A percentile compares a stretch with the other conserved stretches of the same genome.
These are phyloP conservation scores for Capitella teleta DNA, from an alignment of 1,140 invertebrate genomes.

Conservation along the genomic window DNA sequence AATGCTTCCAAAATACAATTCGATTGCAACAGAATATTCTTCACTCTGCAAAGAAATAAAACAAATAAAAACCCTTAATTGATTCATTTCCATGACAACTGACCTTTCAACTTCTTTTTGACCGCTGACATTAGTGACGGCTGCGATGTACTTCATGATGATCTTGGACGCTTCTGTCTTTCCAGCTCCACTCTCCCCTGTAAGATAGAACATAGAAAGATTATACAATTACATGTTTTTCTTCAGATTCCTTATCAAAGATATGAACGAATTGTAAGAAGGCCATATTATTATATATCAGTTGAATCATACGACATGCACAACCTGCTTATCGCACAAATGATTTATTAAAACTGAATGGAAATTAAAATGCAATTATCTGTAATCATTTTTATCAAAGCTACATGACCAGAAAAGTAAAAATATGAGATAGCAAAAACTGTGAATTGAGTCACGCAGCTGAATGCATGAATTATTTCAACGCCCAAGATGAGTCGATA, in stretches of 20 bases:
- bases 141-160: slow-evolving; percentile 97
- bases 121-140: slow-evolving; percentile 81
- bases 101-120: slow-evolving; percentile 90
- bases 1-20: slow-evolving; percentile 93
- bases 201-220: slow-evolving; percentile 10
- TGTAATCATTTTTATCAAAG: not conserved
- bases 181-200: slow-evolving; percentile 86
- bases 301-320: not conserved
- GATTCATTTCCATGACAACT: slow-evolving; percentile 2
- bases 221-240: no score
- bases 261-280: not conserved
- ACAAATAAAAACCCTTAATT: not conserved
- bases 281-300: not conserved
- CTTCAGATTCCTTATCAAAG: no score
- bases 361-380: not conserved
- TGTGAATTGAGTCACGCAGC: not conserved
- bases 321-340: not conserved
- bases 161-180: slow-evolving; percentile 98
- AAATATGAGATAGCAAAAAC: not conserved
- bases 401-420: not conserved
- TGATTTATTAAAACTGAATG: not conserved
- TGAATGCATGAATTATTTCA: not conserved
- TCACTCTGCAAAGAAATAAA: slow-evolving; percentile 56
- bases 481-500: not conserved
- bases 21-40: slow-evolving; percentile 90